phyloP scores from a whole-genome alignment of 1,140 invertebrate genomes.

The Nomia melanderi region DNA sequence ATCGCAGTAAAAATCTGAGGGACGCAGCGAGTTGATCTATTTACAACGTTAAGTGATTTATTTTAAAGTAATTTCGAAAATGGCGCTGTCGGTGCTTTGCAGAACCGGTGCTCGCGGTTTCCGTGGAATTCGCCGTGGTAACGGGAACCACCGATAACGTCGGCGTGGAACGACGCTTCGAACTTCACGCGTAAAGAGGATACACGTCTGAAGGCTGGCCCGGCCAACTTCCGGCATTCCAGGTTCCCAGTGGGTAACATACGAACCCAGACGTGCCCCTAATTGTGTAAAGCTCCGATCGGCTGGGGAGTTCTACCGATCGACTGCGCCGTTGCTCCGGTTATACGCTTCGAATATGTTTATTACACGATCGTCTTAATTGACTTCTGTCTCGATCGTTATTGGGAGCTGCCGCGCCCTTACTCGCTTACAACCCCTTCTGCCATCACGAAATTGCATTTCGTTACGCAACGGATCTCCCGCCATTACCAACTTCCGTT shows the following conservation, averaged over 20 bases:
- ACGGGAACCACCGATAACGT: conserved; percentile 12
- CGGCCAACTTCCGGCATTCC: conserved; percentile 17
- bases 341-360: conserved; percentile 36
- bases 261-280: conserved; percentile 13
- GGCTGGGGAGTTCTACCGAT: too few species aligned
- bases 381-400: conserved; percentile 21
- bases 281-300: conserved; percentile 34
- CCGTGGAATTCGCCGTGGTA: conserved; percentile 12
- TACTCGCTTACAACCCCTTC: not conserved
- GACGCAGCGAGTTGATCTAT: too few species aligned
- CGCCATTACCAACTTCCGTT: not conserved
- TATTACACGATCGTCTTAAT: conserved; percentile 39
- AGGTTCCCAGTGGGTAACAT: conserved; percentile 3
- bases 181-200: conserved; percentile 34
- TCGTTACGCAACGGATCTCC: not conserved
- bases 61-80: not conserved
- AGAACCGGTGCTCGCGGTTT: conserved; percentile 5
- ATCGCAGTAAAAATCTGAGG: too few species aligned
- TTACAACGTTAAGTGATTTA: too few species aligned
- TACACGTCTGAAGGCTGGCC: not conserved
- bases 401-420: not conserved
- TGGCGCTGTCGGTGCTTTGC: not conserved
- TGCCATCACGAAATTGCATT: conserved; percentile 17
- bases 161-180: conserved; percentile 1
- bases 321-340: not conserved